Evolutionary conservation across 1,140 invertebrate species (phyloP), one percentile per base, ranked within the genome.

Genomic region (Drosophila persimilis): DNA sequence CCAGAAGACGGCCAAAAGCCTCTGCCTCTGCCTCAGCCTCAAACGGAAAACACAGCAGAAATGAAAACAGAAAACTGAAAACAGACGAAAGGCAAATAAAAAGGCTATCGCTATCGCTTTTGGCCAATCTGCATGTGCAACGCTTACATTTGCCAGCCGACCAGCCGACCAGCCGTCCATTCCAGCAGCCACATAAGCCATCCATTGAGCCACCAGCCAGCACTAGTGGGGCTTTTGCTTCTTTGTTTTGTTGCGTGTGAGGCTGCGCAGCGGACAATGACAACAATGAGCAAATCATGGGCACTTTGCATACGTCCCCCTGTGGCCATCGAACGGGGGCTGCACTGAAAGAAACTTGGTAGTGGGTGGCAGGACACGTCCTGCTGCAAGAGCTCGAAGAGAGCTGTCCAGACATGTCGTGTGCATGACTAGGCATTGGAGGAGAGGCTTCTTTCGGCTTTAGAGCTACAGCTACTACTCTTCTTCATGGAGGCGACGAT

Each of bases 201-300:
- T 35, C 31, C 31, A 31, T 31, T 8, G 29, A 26, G 29, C 29
- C 29, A 29, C 7, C 29, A 39, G 31, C 35, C 35, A 39, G 35
- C 35, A 39, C 11, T 39, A 0, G 17, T 17, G 17, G 35, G 35
- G 35, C 13, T 39, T 13, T 13, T 4, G 13, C 11, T 47, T 46
- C 20, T 29, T 20, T 46, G 39, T 26, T 29, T 51, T 22, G 22
- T 62, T 63, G 70, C 53, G 77, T 60, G 57, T 75, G 60, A 64
- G 76, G 44, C 64, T 58, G 55, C 64, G 47, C 44, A 53, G 46
- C 50, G 44, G 53, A 86, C 83, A 81, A 88, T 81, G 81, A 86
- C 81, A 81, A 86, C 81, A 88, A 88, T 88, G 73, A 86, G 79
- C 78, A 86, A 86, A 88, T 86, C 81, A 86, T 86, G 81, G 75